Evolutionary conservation across 2,113 vertebrate genomes (phyloP).

Genomic region (Spea multiplicata): DNA sequence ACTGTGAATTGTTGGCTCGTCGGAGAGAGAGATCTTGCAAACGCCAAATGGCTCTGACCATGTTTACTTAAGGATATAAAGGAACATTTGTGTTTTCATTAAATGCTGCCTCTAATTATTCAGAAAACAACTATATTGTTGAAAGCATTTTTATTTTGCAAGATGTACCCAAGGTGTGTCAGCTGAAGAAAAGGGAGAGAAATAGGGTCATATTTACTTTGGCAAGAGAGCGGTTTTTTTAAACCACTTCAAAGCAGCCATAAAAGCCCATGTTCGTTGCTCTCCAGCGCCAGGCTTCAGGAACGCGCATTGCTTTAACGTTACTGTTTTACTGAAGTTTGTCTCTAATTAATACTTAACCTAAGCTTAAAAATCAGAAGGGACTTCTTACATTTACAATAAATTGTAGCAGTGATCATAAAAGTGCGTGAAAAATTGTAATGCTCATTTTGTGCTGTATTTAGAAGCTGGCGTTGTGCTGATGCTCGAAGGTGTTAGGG

Average conservation of each 20-base stretch:
- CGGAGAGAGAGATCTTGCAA: slow-evolving; percentile 12
- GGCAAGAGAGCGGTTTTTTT: slow-evolving; percentile 61
- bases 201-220: slow-evolving; percentile 70
- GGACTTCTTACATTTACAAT: too few relatives aligned
- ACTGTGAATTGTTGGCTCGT: slow-evolving; percentile 11
- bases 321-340: not conserved
- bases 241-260: slow-evolving; percentile 76
- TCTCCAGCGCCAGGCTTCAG: not conserved
- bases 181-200: slow-evolving; percentile 44
- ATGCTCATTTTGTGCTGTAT: too few relatives aligned
- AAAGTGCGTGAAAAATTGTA: too few relatives aligned
- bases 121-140: slow-evolving; percentile 51
- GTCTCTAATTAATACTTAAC: too few relatives aligned
- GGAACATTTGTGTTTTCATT: slow-evolving; percentile 46
- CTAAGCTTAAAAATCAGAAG: too few relatives aligned
- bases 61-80: slow-evolving; percentile 40
- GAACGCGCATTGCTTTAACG: not conserved
- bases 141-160: slow-evolving; percentile 50
- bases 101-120: slow-evolving; percentile 45
- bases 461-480: too few relatives aligned
- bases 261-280: slow-evolving; percentile 46
- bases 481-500: too few relatives aligned
- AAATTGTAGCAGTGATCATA: too few relatives aligned
- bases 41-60: slow-evolving; percentile 38
- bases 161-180: slow-evolving; percentile 35